phyloP scores from a whole-genome alignment of 2,113 vertebrate species.

The Syngnathus typhle region DNA sequence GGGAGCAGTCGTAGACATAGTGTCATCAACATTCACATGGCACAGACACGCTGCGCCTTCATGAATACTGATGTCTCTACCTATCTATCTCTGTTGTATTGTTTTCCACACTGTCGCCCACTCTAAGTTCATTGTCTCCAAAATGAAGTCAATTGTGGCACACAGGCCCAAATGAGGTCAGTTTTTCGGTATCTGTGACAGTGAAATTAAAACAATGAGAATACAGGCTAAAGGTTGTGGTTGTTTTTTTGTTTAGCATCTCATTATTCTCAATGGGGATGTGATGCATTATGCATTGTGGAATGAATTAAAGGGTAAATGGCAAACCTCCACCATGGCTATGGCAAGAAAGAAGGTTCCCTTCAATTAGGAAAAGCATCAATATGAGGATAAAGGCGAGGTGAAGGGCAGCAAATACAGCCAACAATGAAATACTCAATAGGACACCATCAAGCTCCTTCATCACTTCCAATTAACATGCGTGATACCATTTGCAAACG shows the following conservation, averaged over 20 bases:
- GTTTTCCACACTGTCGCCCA: constrained; percentile 33
- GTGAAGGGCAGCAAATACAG: neutral
- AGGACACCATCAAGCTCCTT: constrained; percentile 1
- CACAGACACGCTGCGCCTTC: constrained; percentile 25
- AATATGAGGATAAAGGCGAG: constrained; percentile 8
- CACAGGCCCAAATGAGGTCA: constrained; percentile 27
- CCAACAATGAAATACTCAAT: constrained; percentile 17
- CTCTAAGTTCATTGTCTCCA: constrained; percentile 40
- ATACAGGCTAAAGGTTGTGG: neutral
- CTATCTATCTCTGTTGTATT: constrained; percentile 33
- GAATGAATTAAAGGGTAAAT: constrained; percentile 20
- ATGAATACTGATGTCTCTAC: constrained; percentile 49
- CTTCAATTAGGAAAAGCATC: neutral
- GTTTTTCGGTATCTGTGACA: constrained; percentile 20
- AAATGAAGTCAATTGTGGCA: constrained; percentile 34
- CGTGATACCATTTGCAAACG: constrained; percentile 34
- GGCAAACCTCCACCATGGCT: constrained; percentile 8
- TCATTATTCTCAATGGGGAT: constrained; percentile 12
- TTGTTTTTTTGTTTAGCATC: constrained; percentile 1
- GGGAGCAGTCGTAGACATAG: constrained; percentile 40
- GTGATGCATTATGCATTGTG: constrained; percentile 14
- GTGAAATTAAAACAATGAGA: neutral
- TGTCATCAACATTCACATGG: constrained; percentile 48
- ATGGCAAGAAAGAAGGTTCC: constrained; percentile 10
- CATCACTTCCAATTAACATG: constrained; percentile 25